Conservation (phyloP, 2,797 vertebrate genomes). For the Ateles fusciceps region DNA sequence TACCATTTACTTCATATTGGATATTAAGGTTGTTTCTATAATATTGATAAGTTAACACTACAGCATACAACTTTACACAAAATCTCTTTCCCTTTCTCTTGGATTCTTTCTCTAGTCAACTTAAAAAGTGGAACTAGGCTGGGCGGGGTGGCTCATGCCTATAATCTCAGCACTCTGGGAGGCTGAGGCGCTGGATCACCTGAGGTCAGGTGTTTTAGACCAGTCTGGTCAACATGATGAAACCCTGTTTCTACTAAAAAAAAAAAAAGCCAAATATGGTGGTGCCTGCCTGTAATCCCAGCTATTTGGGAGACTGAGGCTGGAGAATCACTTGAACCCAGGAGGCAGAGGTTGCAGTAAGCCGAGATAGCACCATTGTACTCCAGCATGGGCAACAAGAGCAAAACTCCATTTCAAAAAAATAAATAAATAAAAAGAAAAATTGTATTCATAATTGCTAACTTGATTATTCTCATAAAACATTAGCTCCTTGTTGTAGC, state of each 20-base stretch:
- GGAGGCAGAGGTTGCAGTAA: neutral
- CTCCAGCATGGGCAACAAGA: neutral
- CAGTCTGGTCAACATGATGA: neutral
- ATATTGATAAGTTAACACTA: neutral
- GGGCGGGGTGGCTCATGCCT: neutral
- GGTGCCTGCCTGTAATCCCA: neutral
- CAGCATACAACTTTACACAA: neutral
- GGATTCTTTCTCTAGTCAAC: neutral
- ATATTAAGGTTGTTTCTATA: neutral
- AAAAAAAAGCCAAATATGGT: no score
- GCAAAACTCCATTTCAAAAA: neutral
- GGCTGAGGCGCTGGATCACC: no score
- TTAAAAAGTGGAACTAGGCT: neutral
- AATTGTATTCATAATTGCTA: neutral
- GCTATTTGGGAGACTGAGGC: neutral
- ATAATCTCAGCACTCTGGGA: neutral
- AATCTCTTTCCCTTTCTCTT: neutral
- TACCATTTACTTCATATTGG: neutral
- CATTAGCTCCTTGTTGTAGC: neutral
- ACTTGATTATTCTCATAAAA: neutral
- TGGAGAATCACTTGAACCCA: neutral
- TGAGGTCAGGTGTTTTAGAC: neutral
- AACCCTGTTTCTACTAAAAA: neutral
- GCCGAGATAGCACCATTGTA: neutral
- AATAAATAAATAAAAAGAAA: neutral